A percentile compares a stretch with the other conserved stretches of the same genome.
Evolutionary conservation across 2,797 vertebrate species (phyloP).

Genomic region (Anabas testudineus): DNA sequence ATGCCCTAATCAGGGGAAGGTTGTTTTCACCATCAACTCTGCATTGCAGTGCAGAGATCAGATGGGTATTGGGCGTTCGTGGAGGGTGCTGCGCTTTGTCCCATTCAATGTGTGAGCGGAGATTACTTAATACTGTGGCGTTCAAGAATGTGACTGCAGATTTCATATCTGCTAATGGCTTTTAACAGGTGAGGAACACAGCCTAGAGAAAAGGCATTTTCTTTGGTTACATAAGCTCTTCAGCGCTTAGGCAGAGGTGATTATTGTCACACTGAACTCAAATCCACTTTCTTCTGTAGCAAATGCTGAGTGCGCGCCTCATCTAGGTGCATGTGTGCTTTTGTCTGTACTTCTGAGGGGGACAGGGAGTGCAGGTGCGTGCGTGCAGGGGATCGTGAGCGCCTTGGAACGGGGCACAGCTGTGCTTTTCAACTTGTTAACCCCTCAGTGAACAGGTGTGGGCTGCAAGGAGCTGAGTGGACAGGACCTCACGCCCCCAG

Average conservation of each 20-base stretch:
- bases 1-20: slow-evolving; percentile 48
- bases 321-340: slow-evolving; percentile 39
- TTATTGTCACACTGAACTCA: slow-evolving; percentile 56
- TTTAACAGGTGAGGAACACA: slow-evolving; percentile 49
- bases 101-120: slow-evolving; percentile 23
- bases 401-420: slow-evolving; percentile 4
- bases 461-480: slow-evolving; percentile 45
- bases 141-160: slow-evolving; percentile 52
- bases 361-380: slow-evolving; percentile 9
- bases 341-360: slow-evolving; percentile 33
- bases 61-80: slow-evolving; percentile 33
- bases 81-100: slow-evolving; percentile 39
- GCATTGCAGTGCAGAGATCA: slow-evolving; percentile 73
- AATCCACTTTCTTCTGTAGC: slow-evolving; percentile 48
- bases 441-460: slow-evolving; percentile 21
- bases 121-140: slow-evolving; percentile 55
- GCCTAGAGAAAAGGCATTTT: slow-evolving; percentile 37
- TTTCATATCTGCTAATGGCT: slow-evolving; percentile 66
- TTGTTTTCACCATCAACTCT: slow-evolving; percentile 59
- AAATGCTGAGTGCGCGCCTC: slow-evolving; percentile 33
- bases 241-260: slow-evolving; percentile 42
- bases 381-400: slow-evolving; percentile 15
- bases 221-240: slow-evolving; percentile 59
- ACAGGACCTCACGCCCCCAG: slow-evolving; percentile 19
- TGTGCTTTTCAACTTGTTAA: slow-evolving; percentile 49